Evolutionary conservation across 2,888 invertebrate genomes (phyloP).

Genomic region (Stegana nigrithorax): DNA sequence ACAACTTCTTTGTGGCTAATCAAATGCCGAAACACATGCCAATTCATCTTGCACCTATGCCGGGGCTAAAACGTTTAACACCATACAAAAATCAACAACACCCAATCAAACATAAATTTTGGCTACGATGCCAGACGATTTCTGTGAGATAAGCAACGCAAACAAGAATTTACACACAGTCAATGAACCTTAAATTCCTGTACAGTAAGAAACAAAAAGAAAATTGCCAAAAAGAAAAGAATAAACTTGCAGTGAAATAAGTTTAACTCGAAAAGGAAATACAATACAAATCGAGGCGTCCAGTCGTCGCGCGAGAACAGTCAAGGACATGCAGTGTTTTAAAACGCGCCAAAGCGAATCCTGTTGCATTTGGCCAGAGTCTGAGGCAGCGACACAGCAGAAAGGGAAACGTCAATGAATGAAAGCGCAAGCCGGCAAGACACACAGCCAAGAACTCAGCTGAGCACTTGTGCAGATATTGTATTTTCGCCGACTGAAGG

Average conservation of each 20-base stretch:
- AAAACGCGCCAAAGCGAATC: slow-evolving; percentile 28
- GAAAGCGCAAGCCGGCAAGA: too few relatives aligned
- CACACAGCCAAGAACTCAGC: not conserved
- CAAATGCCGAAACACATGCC: too few relatives aligned
- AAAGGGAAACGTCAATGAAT: too few relatives aligned
- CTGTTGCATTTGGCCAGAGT: slow-evolving; percentile 30
- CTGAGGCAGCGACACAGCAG: not conserved
- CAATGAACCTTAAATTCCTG: slow-evolving; percentile 10
- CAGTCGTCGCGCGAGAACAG: slow-evolving; percentile 20
- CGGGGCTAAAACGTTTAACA: not conserved
- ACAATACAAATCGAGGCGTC: slow-evolving; percentile 3
- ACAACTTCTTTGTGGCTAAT: too few relatives aligned
- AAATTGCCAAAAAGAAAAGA: not conserved
- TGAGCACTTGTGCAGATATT: not conserved
- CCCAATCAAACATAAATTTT: not conserved
- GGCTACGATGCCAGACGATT: slow-evolving; percentile 13
- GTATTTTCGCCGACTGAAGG: slow-evolving; percentile 14
- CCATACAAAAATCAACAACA: not conserved
- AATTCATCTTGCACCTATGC: not conserved
- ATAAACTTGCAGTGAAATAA: not conserved
- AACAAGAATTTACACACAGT: slow-evolving; percentile 7
- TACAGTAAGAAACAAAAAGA: not conserved
- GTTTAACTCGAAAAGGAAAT: slow-evolving; percentile 6
- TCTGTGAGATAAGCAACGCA: slow-evolving; percentile 2
- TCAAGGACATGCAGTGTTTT: slow-evolving; percentile 50